Conservation (phyloP, 2,888 invertebrate genomes). For the Eugnorisma glareosa region DNA sequence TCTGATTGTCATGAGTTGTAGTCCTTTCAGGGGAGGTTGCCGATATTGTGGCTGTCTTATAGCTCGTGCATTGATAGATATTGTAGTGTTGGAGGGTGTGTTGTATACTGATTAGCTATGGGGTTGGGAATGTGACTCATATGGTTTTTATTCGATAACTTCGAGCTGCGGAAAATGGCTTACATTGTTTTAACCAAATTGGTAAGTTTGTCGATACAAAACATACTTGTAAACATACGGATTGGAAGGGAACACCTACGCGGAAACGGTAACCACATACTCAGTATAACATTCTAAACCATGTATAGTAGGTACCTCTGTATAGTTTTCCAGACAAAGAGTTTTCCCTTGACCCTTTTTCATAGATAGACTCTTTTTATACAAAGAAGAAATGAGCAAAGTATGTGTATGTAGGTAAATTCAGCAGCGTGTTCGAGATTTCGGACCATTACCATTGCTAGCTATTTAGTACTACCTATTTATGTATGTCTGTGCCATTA, state of each 20-base stretch:
- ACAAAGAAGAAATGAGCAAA: background rate
- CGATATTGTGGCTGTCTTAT: constrained; percentile 42
- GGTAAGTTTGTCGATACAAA: background rate
- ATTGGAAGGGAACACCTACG: no score
- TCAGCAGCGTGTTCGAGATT: background rate
- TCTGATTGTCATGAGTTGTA: constrained; percentile 73
- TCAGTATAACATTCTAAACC: no score
- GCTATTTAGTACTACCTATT: no score
- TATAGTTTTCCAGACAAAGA: background rate
- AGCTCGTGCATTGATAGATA: constrained; percentile 46
- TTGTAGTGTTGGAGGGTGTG: constrained; percentile 26
- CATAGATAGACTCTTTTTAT: no score
- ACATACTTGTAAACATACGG: background rate
- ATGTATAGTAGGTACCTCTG: no score
- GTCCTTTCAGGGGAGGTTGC: constrained; percentile 29
- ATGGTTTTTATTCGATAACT: background rate
- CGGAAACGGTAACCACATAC: no score
- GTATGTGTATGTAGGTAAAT: background rate
- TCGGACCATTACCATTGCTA: background rate
- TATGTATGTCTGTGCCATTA: no score
- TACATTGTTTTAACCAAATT: background rate
- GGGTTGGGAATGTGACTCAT: constrained; percentile 37
- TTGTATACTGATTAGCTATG: constrained; percentile 33
- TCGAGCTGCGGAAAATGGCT: background rate
- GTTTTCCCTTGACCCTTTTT: background rate